Percentiles rank a stretch among this genome's conserved stretches.
These are phyloP conservation scores for Magallana ariakensis DNA, from an alignment of 1,140 invertebrate genomes.

Conservation along the genomic window DNA sequence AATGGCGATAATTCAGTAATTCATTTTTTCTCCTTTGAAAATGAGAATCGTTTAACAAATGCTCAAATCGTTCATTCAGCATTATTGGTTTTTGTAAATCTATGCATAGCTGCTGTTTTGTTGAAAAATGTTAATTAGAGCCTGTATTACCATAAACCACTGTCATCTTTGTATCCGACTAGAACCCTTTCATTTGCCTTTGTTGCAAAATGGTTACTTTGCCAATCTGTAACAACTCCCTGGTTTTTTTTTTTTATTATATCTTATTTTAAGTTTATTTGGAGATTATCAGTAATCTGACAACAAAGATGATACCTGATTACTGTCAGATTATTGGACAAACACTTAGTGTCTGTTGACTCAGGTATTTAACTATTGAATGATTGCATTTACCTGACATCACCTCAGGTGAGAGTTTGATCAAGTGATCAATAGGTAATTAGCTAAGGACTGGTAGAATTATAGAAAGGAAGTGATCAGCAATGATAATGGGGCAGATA, in stretches of 20 bases:
- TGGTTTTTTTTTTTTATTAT: background rate
- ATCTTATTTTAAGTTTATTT: background rate
- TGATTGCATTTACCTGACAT: conserved; percentile 4
- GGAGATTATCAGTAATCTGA: background rate
- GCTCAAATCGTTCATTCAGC: conserved; percentile 21
- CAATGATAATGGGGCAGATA: background rate
- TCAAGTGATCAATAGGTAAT: conserved; percentile 7
- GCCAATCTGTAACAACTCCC: background rate
- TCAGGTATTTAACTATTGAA: conserved; percentile 17
- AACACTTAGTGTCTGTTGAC: background rate
- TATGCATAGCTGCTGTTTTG: conserved; percentile 12
- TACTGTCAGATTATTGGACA: conserved; percentile 4
- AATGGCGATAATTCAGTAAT: background rate
- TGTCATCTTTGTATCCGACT: background rate
- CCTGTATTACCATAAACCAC: conserved; percentile 16
- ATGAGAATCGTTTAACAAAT: conserved; percentile 21
- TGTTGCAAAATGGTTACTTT: background rate
- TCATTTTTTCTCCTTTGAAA: background rate
- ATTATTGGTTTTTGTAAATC: conserved; percentile 30
- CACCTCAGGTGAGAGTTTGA: conserved; percentile 18
- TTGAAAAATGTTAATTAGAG: conserved; percentile 8
- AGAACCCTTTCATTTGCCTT: background rate
- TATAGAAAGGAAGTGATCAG: background rate
- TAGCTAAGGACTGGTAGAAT: background rate
- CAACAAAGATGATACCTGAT: background rate